A percentile compares a stretch with the other conserved stretches of the same genome.
These are phyloP conservation scores for Phoeniculus purpureus DNA, from an alignment of 2,797 vertebrate genomes.

Conservation along the genomic window DNA sequence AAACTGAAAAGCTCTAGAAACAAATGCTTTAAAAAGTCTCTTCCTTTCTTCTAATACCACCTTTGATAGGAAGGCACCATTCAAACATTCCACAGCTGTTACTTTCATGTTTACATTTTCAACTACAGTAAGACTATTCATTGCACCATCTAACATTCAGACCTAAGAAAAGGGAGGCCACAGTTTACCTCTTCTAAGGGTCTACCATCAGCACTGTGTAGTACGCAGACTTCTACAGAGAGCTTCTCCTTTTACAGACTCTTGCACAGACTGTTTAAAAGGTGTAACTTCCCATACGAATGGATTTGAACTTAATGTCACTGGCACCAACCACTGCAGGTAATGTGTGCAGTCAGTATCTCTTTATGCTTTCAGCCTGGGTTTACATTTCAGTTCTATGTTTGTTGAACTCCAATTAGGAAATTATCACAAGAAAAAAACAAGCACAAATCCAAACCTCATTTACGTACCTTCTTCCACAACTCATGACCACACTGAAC, in stretches of 20 bases:
- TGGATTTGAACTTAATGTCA: neutral
- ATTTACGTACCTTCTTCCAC: neutral
- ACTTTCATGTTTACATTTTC: neutral
- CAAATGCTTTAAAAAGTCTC: neutral
- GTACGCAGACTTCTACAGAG: neutral
- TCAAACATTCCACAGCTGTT: neutral
- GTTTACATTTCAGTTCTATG: neutral
- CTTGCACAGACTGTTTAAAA: neutral
- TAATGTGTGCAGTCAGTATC: neutral
- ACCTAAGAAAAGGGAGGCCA: neutral
- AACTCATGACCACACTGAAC: neutral
- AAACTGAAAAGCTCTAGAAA: neutral
- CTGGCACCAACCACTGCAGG: neutral
- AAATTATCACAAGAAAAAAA: neutral
- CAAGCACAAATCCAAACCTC: neutral
- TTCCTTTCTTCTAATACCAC: neutral
- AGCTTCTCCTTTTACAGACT: neutral
- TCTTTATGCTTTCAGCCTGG: neutral
- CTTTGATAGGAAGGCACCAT: neutral
- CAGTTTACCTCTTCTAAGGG: neutral
- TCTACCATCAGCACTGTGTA: neutral
- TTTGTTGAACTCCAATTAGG: neutral
- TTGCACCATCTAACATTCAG: neutral
- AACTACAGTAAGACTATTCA: neutral
- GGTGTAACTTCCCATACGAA: neutral